Evolutionary conservation across 2,888 invertebrate genomes (phyloP), one percentile per base, ranked within the genome.

Genomic region (Heliconius erato): DNA sequence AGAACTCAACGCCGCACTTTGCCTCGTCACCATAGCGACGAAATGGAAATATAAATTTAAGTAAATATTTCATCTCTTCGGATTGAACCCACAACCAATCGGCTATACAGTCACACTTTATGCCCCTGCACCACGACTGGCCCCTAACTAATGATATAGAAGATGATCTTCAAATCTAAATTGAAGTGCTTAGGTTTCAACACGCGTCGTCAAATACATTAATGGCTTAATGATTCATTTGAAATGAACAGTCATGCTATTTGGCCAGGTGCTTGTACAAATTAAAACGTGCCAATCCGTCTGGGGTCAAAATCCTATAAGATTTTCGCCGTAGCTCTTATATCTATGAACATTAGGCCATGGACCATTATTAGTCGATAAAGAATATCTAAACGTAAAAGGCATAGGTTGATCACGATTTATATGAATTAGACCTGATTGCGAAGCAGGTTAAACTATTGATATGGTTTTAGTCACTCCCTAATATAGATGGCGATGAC

Each of bases 361-460:
- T 9, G 40, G 23, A 12, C 40, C 26, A 26, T 54, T 54, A 23
- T 23, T 23, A 35, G 59, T 79, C 26, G 59, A 71, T 78, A 82
- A 79, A 82, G 83, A 84, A 85, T 83, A 86, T 86, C 86, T 83
- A 84, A 84, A 86, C 87, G 79, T 82, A 85, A 83, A 85, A 89
- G 88, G 89, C 89, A 87, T 92, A 67, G 26, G 90, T 69, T 79
- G 85, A 84, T 84, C 84, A 85, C 84, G 84, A 82, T 79, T 69
- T 71, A 69, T 82, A 85, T 90, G 91, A 91, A 93, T 93, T 89
- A 89, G 88, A 89, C 88, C 88, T 92, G 91, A 93, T 92, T 93
- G 91, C 88, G 86, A 81, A 88, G 88, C 87, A 88, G 88, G 89
- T 88, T 87, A 87, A 86, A 83, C 85, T 85, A 28, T 87, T 85